Percentiles rank a stretch among this genome's conserved stretches.
phyloP scores from a whole-genome alignment of 23 tunicate species.

The Aplidium turbinatum region DNA sequence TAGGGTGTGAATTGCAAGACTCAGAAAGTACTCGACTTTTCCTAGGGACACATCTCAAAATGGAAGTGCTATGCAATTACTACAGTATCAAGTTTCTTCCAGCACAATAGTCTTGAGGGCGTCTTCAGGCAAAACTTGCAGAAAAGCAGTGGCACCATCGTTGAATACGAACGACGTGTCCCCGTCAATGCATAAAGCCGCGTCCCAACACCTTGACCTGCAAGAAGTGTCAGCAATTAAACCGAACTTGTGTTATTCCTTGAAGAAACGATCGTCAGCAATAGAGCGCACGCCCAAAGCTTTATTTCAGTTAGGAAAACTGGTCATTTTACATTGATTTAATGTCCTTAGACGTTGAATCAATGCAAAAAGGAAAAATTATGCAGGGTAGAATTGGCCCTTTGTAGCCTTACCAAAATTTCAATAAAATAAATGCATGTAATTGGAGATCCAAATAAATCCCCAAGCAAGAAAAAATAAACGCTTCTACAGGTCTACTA shows the following conservation, averaged over 20 bases:
- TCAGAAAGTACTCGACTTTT: no score
- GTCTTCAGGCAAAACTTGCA: slow-evolving; percentile 64
- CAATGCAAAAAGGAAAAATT: no score
- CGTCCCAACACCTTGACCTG: slow-evolving; percentile 95
- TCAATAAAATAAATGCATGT: no score
- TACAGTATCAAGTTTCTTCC: slow-evolving; percentile 29
- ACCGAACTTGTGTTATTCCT: background rate
- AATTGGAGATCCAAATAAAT: no score
- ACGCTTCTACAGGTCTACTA: no score
- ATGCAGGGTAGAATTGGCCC: no score
- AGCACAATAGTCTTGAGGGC: slow-evolving; percentile 62
- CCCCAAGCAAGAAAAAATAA: no score
- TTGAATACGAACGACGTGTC: slow-evolving; percentile 81
- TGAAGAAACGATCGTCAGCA: background rate
- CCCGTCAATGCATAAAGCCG: slow-evolving; percentile 79
- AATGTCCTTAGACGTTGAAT: no score
- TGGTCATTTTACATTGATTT: no score
- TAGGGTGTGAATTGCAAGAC: no score
- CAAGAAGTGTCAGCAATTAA: background rate
- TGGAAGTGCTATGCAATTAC: background rate
- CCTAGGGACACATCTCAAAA: no score
- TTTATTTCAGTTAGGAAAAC: background rate
- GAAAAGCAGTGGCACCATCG: slow-evolving; percentile 72
- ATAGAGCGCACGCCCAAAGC: background rate
- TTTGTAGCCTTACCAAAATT: no score